Conservation (phyloP, 2,797 vertebrate genomes). For the Helostoma temminkii region DNA sequence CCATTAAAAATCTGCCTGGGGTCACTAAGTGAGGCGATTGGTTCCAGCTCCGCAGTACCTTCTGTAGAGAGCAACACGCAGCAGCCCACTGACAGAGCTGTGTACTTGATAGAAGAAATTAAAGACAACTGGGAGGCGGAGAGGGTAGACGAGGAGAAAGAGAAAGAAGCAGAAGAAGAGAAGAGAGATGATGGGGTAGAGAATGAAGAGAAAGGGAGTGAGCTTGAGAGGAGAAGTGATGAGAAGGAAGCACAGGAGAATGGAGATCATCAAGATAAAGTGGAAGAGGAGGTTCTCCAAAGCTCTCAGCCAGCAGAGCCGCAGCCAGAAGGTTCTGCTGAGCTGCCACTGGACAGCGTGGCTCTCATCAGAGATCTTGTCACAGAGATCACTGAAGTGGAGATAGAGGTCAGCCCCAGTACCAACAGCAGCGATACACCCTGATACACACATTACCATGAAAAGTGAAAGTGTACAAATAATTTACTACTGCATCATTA, state of each 20-base stretch:
- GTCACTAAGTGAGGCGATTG: constrained; percentile 49
- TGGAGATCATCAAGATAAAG: not conserved
- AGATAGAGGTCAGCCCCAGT: constrained; percentile 47
- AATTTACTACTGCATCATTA: too few species aligned
- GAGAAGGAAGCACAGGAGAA: not conserved
- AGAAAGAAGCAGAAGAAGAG: not conserved
- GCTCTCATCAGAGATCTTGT: constrained; percentile 78
- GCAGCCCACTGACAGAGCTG: constrained; percentile 62
- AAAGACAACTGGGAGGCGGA: constrained; percentile 60
- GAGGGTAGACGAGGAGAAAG: constrained; percentile 24
- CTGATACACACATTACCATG: constrained; percentile 13
- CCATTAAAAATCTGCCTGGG: constrained; percentile 50
- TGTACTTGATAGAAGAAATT: constrained; percentile 63
- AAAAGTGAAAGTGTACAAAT: too few species aligned
- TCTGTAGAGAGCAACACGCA: not conserved
- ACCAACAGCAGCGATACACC: constrained; percentile 21
- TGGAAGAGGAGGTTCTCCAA: constrained; percentile 11
- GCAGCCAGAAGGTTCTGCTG: constrained; percentile 17
- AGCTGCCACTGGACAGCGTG: constrained; percentile 64
- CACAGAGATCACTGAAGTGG: constrained; percentile 77
- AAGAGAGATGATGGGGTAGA: not conserved
- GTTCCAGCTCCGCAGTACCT: constrained; percentile 3
- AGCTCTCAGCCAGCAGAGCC: constrained; percentile 20
- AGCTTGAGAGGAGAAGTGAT: constrained; percentile 2
- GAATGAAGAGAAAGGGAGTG: not conserved